phyloP scores from a whole-genome alignment of 2,888 invertebrate genomes.

The Lordiphosa fenestrarum region DNA sequence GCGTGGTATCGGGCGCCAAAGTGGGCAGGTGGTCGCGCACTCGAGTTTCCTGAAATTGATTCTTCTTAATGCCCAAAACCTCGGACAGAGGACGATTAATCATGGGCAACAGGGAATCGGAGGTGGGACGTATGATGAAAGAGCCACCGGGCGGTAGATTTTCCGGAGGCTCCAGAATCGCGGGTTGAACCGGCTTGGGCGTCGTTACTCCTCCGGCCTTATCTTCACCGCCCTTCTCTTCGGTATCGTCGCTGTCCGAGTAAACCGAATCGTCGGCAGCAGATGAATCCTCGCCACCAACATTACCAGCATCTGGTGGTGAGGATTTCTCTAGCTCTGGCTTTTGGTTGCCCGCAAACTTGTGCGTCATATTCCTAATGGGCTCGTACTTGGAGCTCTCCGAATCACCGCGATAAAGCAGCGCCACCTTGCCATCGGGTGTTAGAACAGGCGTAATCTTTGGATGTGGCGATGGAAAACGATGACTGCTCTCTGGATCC shows the following conservation, averaged over 20 bases:
- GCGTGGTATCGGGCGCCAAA: slow-evolving; percentile 58
- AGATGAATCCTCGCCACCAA: slow-evolving; percentile 53
- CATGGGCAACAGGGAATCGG: slow-evolving; percentile 79
- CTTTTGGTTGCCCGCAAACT: slow-evolving; percentile 65
- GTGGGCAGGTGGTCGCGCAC: slow-evolving; percentile 76
- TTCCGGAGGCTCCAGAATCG: slow-evolving; percentile 50
- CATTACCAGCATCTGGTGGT: no score
- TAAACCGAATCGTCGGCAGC: slow-evolving; percentile 66
- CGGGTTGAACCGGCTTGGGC: slow-evolving; percentile 44
- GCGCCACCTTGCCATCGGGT: slow-evolving; percentile 81
- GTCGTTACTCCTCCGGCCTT: slow-evolving; percentile 36
- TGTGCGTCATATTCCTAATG: slow-evolving; percentile 79
- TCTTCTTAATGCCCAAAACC: slow-evolving; percentile 80
- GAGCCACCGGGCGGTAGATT: slow-evolving; percentile 57
- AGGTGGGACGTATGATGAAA: slow-evolving; percentile 72
- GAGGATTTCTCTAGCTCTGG: slow-evolving; percentile 35
- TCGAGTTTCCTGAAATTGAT: slow-evolving; percentile 80
- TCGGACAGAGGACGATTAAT: slow-evolving; percentile 80
- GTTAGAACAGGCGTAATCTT: slow-evolving; percentile 81
- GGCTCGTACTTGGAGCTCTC: slow-evolving; percentile 81
- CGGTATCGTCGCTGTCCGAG: slow-evolving; percentile 53
- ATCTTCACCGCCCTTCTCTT: slow-evolving; percentile 33
- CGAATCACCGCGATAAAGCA: slow-evolving; percentile 81
- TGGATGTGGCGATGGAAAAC: slow-evolving; percentile 79
- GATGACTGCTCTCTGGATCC: slow-evolving; percentile 80